A percentile compares a stretch with the other conserved stretches of the same genome.
These are phyloP conservation scores for Unio pictorum DNA, from an alignment of 2,888 invertebrate genomes.

Conservation along the genomic window DNA sequence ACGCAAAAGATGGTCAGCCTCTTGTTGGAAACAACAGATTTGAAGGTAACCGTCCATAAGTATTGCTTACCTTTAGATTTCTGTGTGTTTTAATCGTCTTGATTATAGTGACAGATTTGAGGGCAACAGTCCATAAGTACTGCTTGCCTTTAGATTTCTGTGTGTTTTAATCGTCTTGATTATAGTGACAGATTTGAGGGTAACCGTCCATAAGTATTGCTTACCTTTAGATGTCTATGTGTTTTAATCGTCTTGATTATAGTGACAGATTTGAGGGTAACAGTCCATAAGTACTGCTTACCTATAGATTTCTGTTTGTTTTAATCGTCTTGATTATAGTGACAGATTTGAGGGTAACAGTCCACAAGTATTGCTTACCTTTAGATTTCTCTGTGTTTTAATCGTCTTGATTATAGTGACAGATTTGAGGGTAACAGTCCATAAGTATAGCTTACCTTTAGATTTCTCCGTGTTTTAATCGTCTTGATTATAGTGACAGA, in stretches of 20 bases:
- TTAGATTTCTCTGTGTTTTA: neutral
- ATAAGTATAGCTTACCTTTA: no score
- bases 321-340: neutral
- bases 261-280: constrained; percentile 38
- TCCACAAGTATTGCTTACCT: neutral
- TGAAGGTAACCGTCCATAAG: constrained; percentile 30
- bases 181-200: constrained; percentile 33
- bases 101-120: constrained; percentile 20
- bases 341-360: no score
- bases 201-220: constrained; percentile 8
- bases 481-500: no score
- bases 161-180: neutral
- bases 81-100: neutral
- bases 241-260: neutral
- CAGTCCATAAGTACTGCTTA: neutral
- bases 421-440: constrained; percentile 42
- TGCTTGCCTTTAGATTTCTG: neutral
- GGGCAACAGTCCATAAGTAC: constrained; percentile 24
- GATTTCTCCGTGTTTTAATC: no score
- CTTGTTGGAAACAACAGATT: constrained; percentile 39
- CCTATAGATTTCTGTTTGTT: neutral
- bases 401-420: neutral
- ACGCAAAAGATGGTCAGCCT: constrained; percentile 25
- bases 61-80: neutral
- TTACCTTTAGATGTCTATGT: neutral